A percentile compares a stretch with the other conserved stretches of the same genome.
phyloP scores from a whole-genome alignment of 1,140 invertebrate genomes.

The Drosophila erecta region DNA sequence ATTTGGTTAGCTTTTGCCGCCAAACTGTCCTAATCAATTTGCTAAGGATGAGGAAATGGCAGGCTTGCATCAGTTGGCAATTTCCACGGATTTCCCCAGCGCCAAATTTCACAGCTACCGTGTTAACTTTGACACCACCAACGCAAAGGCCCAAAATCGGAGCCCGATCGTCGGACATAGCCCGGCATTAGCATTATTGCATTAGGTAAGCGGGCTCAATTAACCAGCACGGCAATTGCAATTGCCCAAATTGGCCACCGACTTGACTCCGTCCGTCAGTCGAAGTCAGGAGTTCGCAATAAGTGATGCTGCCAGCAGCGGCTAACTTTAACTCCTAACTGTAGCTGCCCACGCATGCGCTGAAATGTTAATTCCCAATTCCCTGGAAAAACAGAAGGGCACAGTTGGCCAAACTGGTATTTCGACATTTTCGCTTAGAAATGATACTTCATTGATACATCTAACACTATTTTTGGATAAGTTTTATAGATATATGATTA shows the following conservation, averaged over 20 bases:
- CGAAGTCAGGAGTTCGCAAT: conserved; percentile 13
- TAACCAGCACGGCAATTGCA: conserved; percentile 70
- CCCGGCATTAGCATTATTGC: conserved; percentile 76
- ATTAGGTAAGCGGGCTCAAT: conserved; percentile 75
- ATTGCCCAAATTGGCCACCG: conserved; percentile 69
- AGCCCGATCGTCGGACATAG: conserved; percentile 20
- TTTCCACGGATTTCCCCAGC: conserved; percentile 76
- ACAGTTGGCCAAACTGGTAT: conserved; percentile 23
- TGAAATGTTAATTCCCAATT: conserved; percentile 41
- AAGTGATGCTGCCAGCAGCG: conserved; percentile 37
- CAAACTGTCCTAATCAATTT: conserved; percentile 81
- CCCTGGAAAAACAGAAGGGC: conserved; percentile 16
- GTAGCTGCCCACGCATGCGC: conserved; percentile 66
- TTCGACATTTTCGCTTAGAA: not conserved
- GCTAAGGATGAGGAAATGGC: conserved; percentile 80
- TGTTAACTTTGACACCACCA: conserved; percentile 80
- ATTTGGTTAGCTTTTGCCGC: conserved; percentile 65
- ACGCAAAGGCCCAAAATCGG: conserved; percentile 35
- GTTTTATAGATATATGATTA: not conserved
- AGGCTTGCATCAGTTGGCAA: conserved; percentile 47
- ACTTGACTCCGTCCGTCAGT: conserved; percentile 41
- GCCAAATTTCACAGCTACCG: conserved; percentile 79
- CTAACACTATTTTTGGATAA: not conserved
- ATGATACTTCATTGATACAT: too few relatives aligned
- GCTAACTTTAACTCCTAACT: conserved; percentile 34